A percentile compares a stretch with the other conserved stretches of the same genome.
These are phyloP conservation scores for Oasisia sp. DNA, from an alignment of 2,888 invertebrate genomes.

Conservation along the genomic window DNA sequence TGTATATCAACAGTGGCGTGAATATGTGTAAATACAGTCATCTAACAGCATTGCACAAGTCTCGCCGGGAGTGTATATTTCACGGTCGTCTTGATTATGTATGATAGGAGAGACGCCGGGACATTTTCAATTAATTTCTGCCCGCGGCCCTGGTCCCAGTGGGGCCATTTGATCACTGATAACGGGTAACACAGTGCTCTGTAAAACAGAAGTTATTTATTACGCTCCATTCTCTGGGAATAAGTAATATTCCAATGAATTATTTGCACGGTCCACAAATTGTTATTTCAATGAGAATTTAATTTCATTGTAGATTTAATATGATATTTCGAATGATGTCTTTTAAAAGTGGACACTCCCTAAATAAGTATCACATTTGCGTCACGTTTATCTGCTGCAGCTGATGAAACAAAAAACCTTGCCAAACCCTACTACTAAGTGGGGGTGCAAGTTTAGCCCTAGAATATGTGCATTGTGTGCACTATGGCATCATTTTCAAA, in stretches of 20 bases:
- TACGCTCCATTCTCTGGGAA: background rate
- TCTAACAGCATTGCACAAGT: background rate
- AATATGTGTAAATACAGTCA: background rate
- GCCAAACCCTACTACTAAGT: too few species aligned
- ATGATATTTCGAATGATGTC: too few species aligned
- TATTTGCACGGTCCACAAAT: too few species aligned
- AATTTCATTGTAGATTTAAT: background rate
- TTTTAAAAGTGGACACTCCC: too few species aligned
- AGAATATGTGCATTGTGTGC: too few species aligned
- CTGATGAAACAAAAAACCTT: too few species aligned
- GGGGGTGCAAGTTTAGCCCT: too few species aligned
- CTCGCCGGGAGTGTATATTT: background rate
- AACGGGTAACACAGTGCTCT: background rate
- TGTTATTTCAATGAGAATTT: background rate
- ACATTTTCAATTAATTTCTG: background rate
- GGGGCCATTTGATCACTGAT: background rate
- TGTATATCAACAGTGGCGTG: background rate
- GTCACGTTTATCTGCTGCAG: too few species aligned
- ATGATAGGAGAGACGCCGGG: background rate
- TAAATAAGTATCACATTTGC: too few species aligned
- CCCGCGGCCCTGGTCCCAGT: background rate
- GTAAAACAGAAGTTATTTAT: slow-evolving; percentile 2
- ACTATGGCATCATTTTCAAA: too few species aligned
- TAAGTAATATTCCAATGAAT: too few species aligned
- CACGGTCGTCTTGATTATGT: background rate